Conservation (phyloP, 2,888 invertebrate genomes). For the Drosophila multiciliata region DNA sequence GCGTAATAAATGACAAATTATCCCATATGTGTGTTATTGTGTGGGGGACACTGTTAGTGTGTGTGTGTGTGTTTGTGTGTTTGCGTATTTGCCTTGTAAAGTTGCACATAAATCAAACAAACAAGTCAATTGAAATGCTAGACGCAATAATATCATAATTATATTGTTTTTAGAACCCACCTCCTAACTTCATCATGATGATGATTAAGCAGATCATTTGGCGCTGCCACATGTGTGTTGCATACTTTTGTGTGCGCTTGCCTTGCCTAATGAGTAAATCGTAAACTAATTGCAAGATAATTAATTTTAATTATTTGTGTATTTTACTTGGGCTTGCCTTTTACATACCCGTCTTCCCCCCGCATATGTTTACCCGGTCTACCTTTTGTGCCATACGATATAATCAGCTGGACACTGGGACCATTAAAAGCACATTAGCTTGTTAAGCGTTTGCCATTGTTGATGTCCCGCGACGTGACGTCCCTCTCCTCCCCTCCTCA, state of each 20-base stretch:
- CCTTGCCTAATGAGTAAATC: constrained; percentile 76
- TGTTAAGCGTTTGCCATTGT: constrained; percentile 67
- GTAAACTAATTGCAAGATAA: constrained; percentile 79
- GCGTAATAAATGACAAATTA: constrained; percentile 74
- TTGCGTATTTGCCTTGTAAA: constrained; percentile 63
- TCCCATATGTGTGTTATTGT: constrained; percentile 8
- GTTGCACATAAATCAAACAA: constrained; percentile 77
- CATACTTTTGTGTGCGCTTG: constrained; percentile 49
- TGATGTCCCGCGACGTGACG: constrained; percentile 38
- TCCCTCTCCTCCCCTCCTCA: neutral
- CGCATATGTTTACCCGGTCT: neutral
- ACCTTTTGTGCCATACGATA: constrained; percentile 43
- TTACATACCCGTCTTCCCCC: neutral
- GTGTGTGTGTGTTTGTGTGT: constrained; percentile 1
- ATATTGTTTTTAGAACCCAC: constrained; percentile 45
- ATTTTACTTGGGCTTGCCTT: constrained; percentile 60
- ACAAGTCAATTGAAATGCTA: constrained; percentile 76
- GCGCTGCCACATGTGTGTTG: constrained; percentile 17
- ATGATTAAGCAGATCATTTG: constrained; percentile 13
- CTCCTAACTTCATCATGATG: constrained; percentile 3
- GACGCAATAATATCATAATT: constrained; percentile 72
- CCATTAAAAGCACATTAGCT: constrained; percentile 80
- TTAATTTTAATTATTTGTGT: constrained; percentile 80
- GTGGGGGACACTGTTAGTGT: constrained; percentile 3
- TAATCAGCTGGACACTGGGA: constrained; percentile 72